Conservation (phyloP, 2,113 vertebrate species). For the Thalassarche chlororhynchos region DNA sequence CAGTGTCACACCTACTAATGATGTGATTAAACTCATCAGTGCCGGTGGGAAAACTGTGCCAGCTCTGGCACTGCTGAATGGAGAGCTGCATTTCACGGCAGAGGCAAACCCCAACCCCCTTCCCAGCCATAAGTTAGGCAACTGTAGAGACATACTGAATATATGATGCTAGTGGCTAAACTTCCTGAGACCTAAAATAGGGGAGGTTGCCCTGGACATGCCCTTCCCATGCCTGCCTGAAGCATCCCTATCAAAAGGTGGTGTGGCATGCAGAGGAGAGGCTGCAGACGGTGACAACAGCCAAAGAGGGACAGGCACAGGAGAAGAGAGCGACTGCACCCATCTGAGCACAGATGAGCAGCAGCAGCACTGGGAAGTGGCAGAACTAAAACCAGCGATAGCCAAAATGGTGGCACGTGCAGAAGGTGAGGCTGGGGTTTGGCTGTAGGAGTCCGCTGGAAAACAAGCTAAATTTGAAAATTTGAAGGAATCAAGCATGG, state of each 20-base stretch:
- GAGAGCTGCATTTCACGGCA: neutral
- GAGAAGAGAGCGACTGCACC: neutral
- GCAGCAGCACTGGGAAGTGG: neutral
- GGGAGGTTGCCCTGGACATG: neutral
- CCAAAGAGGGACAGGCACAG: neutral
- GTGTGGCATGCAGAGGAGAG: neutral
- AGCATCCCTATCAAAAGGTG: neutral
- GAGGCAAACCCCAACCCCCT: neutral
- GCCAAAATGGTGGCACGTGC: neutral
- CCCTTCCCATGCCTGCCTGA: neutral
- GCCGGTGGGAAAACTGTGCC: neutral
- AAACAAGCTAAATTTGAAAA: neutral
- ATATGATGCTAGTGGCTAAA: neutral
- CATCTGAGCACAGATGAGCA: neutral
- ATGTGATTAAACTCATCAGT: constrained; percentile 54
- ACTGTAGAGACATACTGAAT: neutral
- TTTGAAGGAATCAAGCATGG: neutral
- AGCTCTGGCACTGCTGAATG: neutral
- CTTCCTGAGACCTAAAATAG: neutral
- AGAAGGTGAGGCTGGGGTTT: neutral
- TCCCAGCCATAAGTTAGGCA: neutral
- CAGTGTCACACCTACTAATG: constrained; percentile 58
- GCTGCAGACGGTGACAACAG: neutral
- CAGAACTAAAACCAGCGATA: neutral
- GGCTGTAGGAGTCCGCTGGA: neutral